These are phyloP conservation scores for Xestia xanthographa DNA, from an alignment of 2,888 invertebrate genomes.

Conservation along the genomic window DNA sequence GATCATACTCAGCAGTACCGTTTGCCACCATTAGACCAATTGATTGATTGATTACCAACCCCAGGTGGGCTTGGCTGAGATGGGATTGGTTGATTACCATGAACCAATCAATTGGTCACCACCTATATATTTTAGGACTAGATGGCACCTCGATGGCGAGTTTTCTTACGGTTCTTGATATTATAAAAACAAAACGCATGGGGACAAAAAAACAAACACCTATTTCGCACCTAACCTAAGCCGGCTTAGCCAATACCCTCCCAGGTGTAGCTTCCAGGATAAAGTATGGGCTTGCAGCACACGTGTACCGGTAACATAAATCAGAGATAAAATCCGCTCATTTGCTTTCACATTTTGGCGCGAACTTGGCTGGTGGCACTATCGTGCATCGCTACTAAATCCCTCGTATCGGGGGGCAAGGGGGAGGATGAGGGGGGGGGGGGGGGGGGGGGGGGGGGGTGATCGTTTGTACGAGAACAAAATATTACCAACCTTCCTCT, in stretches of 20 bases:
- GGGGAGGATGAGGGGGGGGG: too few species aligned
- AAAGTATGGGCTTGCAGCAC: constrained; percentile 20
- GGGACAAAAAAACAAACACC: neutral
- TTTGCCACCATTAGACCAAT: neutral
- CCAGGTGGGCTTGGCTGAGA: too few species aligned
- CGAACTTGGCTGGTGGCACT: constrained; percentile 50
- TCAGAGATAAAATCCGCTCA: constrained; percentile 58
- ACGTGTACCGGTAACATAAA: constrained; percentile 39
- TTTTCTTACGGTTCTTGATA: neutral
- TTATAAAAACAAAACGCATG: neutral
- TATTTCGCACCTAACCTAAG: neutral
- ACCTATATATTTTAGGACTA: neutral
- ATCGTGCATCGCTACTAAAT: constrained; percentile 54
- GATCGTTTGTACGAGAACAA: constrained; percentile 28
- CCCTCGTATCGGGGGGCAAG: constrained; percentile 1
- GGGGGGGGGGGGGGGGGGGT: too few species aligned
- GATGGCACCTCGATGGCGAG: neutral
- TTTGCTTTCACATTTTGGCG: constrained; percentile 48
- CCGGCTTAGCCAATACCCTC: neutral
- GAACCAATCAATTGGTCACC: neutral
- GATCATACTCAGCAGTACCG: neutral
- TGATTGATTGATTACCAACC: neutral
- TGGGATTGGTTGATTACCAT: too few species aligned
- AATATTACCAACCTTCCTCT: constrained; percentile 17
- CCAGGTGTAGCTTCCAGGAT: constrained; percentile 1